Conservation (phyloP, 2,113 vertebrate species). For the Phocoena sinus region DNA sequence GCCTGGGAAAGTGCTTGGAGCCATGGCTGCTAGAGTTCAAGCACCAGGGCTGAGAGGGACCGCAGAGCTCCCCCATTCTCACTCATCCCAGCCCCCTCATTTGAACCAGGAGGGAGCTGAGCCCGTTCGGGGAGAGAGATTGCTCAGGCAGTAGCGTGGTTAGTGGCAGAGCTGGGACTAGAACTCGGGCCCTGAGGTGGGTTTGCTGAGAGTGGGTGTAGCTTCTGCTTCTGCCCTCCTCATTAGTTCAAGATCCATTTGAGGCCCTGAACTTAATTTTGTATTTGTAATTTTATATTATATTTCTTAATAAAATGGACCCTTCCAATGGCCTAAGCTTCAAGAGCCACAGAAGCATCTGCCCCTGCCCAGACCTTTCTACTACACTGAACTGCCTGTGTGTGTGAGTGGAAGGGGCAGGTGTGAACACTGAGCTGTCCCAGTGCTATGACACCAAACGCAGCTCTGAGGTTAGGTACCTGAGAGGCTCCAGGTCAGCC, state of each 20-base stretch:
- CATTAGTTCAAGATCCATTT: background rate
- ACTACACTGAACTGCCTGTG: background rate
- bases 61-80: background rate
- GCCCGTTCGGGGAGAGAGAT: background rate
- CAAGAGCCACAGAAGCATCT: background rate
- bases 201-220: background rate
- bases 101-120: background rate
- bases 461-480: background rate
- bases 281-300: background rate
- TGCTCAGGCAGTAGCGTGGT: rapidly evolving
- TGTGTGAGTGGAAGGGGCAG: background rate
- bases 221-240: background rate
- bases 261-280: background rate
- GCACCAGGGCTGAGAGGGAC: background rate
- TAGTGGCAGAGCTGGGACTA: background rate
- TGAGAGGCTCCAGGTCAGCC: background rate
- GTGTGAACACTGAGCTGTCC: background rate
- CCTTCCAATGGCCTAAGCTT: background rate
- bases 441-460: background rate
- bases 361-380: background rate
- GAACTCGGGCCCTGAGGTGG: background rate
- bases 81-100: no score
- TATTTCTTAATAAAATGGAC: background rate
- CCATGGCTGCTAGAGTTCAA: background rate
- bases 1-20: background rate